Base-by-base conservation (phyloP, 2,113 vertebrate species). In the Cynoglossus semilaevis region DNA sequence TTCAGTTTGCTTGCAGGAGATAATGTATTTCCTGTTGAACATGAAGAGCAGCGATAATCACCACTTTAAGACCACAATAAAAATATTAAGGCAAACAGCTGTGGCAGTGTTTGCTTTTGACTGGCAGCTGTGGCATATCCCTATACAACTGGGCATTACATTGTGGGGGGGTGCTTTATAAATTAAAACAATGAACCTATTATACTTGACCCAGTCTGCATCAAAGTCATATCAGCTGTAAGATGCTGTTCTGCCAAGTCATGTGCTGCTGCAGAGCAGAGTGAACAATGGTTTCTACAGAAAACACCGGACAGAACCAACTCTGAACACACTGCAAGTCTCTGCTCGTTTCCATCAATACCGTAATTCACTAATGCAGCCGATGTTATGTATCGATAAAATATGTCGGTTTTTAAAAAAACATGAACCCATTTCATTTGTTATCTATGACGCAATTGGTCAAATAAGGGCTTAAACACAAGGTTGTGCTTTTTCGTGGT, bases 1-100 rank as follows among this genome's bases (percentile, higher is more conserved):
- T 79, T 96, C 93, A 0, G 89, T 88, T 79, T 95, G 94, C 70
- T 94, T 95, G 80, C 93, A 94, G 72, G 94, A 95, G 67, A 94
- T 89, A 0, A 98, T 93, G 4, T 98, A 99, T 84, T 96, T 98
- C 83, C 96, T 99, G 78, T 60, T 68, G 22, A 78, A 68, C 58
- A 81, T 17, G 1, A 43, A 73, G 29, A 9, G 18, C 16, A 65
- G 6, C 4, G 13, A 35, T 41, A 18, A 67, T 17, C 37, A n/a
- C 19, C 15, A 50, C 7, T 12, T 6, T 34, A 2, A 9, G 7
- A 51, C 4, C 48, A 22, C 1, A 19, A 3, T 7, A 4, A 34
- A 15, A 22, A 34, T 41, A 70, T 18, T 47, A 51, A 55, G 18
- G 55, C 2, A 29, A 22, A 55, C n/a, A 50, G 19, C 7, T 5